Base-by-base conservation (phyloP, 1,140 invertebrate genomes). In the Rhopalosiphum padi region DNA sequence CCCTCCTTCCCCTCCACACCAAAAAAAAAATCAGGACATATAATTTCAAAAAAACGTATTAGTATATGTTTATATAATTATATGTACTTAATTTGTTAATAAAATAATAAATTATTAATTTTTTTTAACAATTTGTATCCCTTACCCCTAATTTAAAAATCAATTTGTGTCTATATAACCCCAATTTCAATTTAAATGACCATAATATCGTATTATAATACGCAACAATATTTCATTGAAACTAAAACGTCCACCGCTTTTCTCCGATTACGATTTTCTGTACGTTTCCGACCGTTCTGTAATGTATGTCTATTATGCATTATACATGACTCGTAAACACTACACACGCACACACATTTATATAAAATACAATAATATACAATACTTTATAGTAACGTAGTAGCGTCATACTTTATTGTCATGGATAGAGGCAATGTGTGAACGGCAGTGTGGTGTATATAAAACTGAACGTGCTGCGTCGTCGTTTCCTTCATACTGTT, bases 401-500 rank as follows among this genome's bases (percentile, higher is more conserved):
- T n/a, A 30, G 60, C 18, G 0, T 77, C 5, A n/a, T 77, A 77
- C 30, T n/a, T 9, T n/a, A 68, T 15, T 15, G 30, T 77, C 30
- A 11, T 68, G 5, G 8, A 60, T 18, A 68, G 18, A 68, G 7
- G 60, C 30, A 35, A 35, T 18, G 5, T 77, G 60, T 77, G 60
- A 25, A 30, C 60, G 11, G 60, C 18, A 77, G 15, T 77, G n/a
- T 21, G 15, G 15, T 51, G 15, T 51, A 18, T 5, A n/a, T 77
- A 77, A n/a, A 77, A 77, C n/a, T 85, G 83, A 83, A 83, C 35
- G 35, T 37, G 22, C 22, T 41, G 23, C 8, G 35, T 8, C 22
- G 48, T 23, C 89, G 25, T 90, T 90, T 90, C 89, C 89, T 77
- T n/a, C 30, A 35, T 68, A 90, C 89, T 43, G 55, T 90, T 90